Evolutionary conservation across 2,113 vertebrate species (phyloP), one percentile per base, ranked within the genome.

Genomic region (Corydoras sp.): DNA sequence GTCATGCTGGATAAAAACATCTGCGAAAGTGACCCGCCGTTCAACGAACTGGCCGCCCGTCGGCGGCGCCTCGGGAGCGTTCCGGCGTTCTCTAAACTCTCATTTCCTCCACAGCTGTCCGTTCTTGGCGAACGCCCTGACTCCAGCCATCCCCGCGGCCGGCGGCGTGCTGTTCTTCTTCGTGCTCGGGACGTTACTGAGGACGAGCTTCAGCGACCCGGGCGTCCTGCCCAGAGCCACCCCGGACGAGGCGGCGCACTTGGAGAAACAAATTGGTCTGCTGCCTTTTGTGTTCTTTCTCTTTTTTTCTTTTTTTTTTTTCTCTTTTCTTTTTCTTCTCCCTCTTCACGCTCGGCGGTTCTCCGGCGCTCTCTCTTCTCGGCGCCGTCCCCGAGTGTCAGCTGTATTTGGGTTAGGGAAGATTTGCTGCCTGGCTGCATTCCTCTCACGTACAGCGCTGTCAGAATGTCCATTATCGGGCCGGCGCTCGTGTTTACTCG

Each of bases 151-250:
- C 75, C 95, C 95, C 1, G 93, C 87, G 54, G 85, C 94, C 0
- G 95, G 92, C 48, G 93, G 89, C 51, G 77, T 94, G 76, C 91
- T 98, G 68, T 95, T 98, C 86, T 79, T 95, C 89, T 98, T 97
- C 7, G 95, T 98, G 79, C 91, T 95, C 89, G 93, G 93, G 73
- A 95, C 93, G 76, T 88, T 98, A 86, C 87, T 98, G 64, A 90
- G 93, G 48, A 94, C 95, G 73, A 98, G 95, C 84, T 98, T 98
- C 91, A 98, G 89, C 64, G 95, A 98, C 79, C 95, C 94, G 0
- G 94, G 94, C 31, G 93, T 98, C 78, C 91, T 97, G 72, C 95
- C 94, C 2, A 85, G 95, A 0, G 95, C 94, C 69, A 96, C 94
- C 9, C 90, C 92, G 6, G 93, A 96, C 48, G 95, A 96, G 85